These are phyloP conservation scores for Panopea generosa DNA, from an alignment of 2,888 invertebrate species.

Conservation along the genomic window DNA sequence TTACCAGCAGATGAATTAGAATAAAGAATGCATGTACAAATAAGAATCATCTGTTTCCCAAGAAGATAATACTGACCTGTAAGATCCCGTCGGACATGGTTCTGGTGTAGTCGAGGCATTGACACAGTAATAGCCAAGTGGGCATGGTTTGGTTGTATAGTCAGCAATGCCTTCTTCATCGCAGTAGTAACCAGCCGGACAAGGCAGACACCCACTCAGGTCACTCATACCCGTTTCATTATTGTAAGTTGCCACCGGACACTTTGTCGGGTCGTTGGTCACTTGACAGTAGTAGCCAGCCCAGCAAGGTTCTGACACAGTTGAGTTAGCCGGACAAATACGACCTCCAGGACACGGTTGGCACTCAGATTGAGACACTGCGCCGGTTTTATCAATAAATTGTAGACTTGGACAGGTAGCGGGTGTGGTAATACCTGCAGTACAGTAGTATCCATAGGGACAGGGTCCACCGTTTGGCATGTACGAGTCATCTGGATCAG, in stretches of 20 bases:
- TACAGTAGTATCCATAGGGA: slow-evolving; percentile 83
- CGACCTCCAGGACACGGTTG: slow-evolving; percentile 82
- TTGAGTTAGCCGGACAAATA: slow-evolving; percentile 80
- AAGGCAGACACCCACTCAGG: slow-evolving; percentile 77
- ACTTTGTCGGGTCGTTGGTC: slow-evolving; percentile 61
- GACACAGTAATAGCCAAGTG: slow-evolving; percentile 81
- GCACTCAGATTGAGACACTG: slow-evolving; percentile 75
- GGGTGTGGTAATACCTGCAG: slow-evolving; percentile 73
- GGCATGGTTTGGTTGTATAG: slow-evolving; percentile 78
- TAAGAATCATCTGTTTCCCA: background rate
- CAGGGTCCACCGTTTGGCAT: slow-evolving; percentile 75
- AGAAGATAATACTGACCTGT: slow-evolving; percentile 71
- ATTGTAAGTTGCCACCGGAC: slow-evolving; percentile 78
- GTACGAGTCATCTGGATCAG: slow-evolving; percentile 71
- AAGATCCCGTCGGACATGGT: slow-evolving; percentile 82
- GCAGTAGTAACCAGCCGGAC: slow-evolving; percentile 82
- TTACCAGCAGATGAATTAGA: too few species aligned
- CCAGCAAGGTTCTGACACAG: slow-evolving; percentile 79
- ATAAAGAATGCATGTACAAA: background rate
- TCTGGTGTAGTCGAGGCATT: slow-evolving; percentile 76
- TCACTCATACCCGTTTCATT: slow-evolving; percentile 72
- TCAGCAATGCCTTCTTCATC: slow-evolving; percentile 74
- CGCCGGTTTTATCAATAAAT: slow-evolving; percentile 81
- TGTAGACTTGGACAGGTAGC: slow-evolving; percentile 70
- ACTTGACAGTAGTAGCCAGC: slow-evolving; percentile 81